Percentiles rank a stretch among this genome's conserved stretches.
Evolutionary conservation across 2,113 vertebrate genomes (phyloP).

Genomic region (Aix galericulata): DNA sequence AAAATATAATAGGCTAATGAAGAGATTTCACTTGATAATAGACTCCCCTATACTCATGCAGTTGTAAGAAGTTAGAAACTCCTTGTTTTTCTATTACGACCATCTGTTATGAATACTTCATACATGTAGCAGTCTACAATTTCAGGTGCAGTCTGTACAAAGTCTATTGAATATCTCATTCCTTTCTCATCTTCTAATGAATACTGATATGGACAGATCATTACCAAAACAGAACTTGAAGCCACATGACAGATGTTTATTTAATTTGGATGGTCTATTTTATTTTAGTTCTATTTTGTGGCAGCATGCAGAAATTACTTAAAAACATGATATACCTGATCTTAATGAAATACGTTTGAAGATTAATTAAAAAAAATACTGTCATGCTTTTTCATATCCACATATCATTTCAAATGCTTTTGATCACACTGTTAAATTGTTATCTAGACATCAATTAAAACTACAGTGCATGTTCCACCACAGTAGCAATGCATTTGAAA

Average conservation of each 20-base stretch:
- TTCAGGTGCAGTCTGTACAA: background rate
- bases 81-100: background rate
- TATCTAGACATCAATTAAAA: background rate
- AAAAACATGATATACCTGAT: background rate
- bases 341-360: background rate
- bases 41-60: background rate
- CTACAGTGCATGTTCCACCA: background rate
- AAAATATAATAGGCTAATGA: background rate
- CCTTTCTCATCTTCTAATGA: background rate
- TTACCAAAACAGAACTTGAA: background rate
- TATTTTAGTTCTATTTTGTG: background rate
- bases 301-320: background rate
- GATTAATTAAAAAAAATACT: background rate
- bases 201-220: background rate
- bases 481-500: background rate
- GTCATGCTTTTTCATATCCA: background rate
- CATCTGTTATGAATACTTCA: background rate
- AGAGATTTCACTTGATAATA: background rate
- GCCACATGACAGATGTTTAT: background rate
- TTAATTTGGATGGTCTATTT: background rate
- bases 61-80: background rate
- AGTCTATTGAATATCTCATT: background rate
- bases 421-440: background rate
- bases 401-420: background rate
- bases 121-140: background rate